Evolutionary conservation across 2,113 vertebrate genomes (phyloP), one percentile per base, ranked within the genome.

Genomic region (Phrynocephalus versicolor): DNA sequence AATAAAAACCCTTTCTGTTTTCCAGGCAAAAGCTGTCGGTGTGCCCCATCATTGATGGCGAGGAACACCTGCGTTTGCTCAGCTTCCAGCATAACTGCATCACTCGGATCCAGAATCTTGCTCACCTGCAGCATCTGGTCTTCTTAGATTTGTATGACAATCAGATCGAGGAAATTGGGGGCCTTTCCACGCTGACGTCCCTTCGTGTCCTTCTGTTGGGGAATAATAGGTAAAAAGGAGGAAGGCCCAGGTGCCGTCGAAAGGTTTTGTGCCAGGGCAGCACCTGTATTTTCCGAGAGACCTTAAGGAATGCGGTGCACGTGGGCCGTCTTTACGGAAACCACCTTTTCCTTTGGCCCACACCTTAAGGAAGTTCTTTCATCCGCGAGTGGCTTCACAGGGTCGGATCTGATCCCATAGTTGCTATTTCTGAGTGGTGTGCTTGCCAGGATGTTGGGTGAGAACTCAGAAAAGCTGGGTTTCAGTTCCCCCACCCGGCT

Each of bases 61-160:
- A 97, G 90, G 96, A 97, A 70, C 96, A 97, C 41, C 96, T 99
- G 70, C 97, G 97, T 30, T 92, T 98, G 70, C 91, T 99, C 86
- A 99, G 97, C 94, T 97, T 99, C 77, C 98, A 99, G 74, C 98
- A 99, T 91, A 99, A 99, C 94, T 96, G 94, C 73, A 97, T 99
- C 94, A 96, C 96, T 72, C 96, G 88, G 69, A 97, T 99, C 87
- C 97, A 98, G 86, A 97, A 98, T 92, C 92, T 99, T 88, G 96
- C 97, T 84, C 96, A 97, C 84, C 94, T 99, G 65, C 97, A 96
- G 25, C 95, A 96, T n/a, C 97, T 99, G n/a, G 95, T 97, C 90
- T 96, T 98, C 93, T 95, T 99, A 86, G 98, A 99, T 95, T 95
- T 99, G 70, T 97, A 97, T 75, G 97, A 98, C 94, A 99, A 99